Conservation (phyloP, 1,140 invertebrate species). For the Drosophila pandora region DNA sequence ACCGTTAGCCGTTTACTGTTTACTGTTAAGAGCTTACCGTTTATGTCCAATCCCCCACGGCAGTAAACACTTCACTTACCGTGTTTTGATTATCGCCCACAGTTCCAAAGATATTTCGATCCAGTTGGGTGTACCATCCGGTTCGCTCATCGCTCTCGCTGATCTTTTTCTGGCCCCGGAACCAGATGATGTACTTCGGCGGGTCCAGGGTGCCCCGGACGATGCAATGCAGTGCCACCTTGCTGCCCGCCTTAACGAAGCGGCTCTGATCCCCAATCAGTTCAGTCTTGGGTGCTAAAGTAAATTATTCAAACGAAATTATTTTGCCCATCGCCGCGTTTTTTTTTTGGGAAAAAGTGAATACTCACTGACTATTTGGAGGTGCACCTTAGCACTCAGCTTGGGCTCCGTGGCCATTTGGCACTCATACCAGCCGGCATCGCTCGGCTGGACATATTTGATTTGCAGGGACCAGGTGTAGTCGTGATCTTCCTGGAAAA, state of each 20-base stretch:
- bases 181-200: constrained; percentile 87
- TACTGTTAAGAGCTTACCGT: background rate
- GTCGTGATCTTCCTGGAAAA: constrained; percentile 91
- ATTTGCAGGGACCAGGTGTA: constrained; percentile 94
- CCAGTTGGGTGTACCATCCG: constrained; percentile 82
- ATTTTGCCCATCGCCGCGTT: too few relatives aligned
- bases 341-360: background rate
- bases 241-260: constrained; percentile 86
- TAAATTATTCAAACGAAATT: too few relatives aligned
- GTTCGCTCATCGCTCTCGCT: constrained; percentile 69
- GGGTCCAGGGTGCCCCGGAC: constrained; percentile 86
- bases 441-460: constrained; percentile 86
- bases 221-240: constrained; percentile 86
- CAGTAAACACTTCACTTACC: constrained; percentile 59
- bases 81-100: constrained; percentile 79
- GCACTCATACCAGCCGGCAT: constrained; percentile 90
- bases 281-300: constrained; percentile 86
- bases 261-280: constrained; percentile 86
- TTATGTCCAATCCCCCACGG: background rate
- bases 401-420: constrained; percentile 90
- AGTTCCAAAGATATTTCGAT: constrained; percentile 79
- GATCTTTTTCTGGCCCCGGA: constrained; percentile 88
- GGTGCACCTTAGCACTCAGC: constrained; percentile 87
- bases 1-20: constrained; percentile 12
- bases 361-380: constrained; percentile 88